Base-by-base conservation (phyloP, 2,797 vertebrate genomes). In the Masticophis lateralis region DNA sequence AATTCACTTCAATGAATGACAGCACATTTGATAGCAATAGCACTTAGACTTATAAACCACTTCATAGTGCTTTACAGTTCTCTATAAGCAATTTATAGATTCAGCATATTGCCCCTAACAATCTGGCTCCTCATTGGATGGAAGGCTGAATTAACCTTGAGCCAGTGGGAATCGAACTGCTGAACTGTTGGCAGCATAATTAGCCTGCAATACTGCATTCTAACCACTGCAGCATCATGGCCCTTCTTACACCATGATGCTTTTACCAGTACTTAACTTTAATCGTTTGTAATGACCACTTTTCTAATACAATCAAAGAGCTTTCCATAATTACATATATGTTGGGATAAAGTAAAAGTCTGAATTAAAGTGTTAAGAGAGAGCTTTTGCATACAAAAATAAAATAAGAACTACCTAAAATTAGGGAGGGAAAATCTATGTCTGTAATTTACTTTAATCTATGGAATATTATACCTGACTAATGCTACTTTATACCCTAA, bases 331-430 rank as follows among this genome's bases (percentile, higher is more conserved):
- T 95, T 87, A 93, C 93, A 86, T 93, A 94, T 92, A 90, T 94
- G 90, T 93, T 92, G 94, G 95, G 96, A 95, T 91, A 95, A 96
- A 95, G 96, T 96, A 95, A 93, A 95, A 90, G 59, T 43, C 32
- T 91, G 69, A 94, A 88, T 56, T 93, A 95, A 97, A 94, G 22
- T 92, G 59, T 37, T 92, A 63, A 66, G 87, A 92, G 91, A 93
- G 61, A 91, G 18, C 5, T 95, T 91, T 74, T 91, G 91, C 96
- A 97, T 96, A 57, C 13, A 53, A 55, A 51, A 63, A 87, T 28
- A 20, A 94, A 92, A 91, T 27, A 16, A 92, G 93, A 89, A 32
- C 2, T 94, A 11, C 11, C 86, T 74, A 66, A 89, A 90, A 88
- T 12, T 6, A n/a, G 59, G 57, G 4, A 12, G 43, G 20, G 18